A percentile compares a stretch with the other conserved stretches of the same genome.
Conservation (phyloP, 64 coral and sea anemone species). For the Stichodactyla mertensii region DNA sequence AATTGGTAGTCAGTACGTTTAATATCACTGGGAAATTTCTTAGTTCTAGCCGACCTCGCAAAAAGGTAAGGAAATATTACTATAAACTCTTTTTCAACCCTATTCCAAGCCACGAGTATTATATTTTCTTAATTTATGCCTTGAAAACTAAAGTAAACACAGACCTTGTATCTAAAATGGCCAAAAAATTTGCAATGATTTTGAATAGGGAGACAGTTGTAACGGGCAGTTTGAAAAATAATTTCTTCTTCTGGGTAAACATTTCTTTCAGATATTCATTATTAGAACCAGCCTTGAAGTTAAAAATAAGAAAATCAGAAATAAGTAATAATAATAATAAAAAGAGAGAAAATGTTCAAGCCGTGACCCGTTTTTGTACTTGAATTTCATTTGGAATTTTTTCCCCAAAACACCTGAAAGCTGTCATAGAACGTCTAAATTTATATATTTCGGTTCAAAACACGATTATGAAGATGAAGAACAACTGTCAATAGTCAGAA, state of each 20-base stretch:
- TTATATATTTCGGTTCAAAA: background rate
- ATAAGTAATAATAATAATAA: background rate
- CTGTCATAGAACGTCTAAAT: background rate
- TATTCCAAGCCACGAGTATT: too few species aligned
- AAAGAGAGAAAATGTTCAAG: background rate
- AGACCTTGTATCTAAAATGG: background rate
- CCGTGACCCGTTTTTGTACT: background rate
- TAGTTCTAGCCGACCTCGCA: background rate
- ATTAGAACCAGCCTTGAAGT: too few species aligned
- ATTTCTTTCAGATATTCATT: background rate
- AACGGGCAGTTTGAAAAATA: background rate
- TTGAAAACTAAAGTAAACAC: background rate
- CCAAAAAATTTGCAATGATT: too few species aligned
- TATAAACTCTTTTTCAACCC: background rate
- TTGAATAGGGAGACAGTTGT: too few species aligned
- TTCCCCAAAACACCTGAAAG: background rate
- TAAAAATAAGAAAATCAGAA: too few species aligned
- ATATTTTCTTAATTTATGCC: background rate
- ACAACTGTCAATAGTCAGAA: background rate
- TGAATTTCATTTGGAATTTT: background rate
- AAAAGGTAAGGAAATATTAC: background rate
- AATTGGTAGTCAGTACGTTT: background rate
- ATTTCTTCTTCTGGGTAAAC: background rate
- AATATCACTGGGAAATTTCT: background rate
- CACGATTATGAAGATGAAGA: background rate